Base-by-base conservation (phyloP, 2,113 vertebrate species). In the Passer domesticus region DNA sequence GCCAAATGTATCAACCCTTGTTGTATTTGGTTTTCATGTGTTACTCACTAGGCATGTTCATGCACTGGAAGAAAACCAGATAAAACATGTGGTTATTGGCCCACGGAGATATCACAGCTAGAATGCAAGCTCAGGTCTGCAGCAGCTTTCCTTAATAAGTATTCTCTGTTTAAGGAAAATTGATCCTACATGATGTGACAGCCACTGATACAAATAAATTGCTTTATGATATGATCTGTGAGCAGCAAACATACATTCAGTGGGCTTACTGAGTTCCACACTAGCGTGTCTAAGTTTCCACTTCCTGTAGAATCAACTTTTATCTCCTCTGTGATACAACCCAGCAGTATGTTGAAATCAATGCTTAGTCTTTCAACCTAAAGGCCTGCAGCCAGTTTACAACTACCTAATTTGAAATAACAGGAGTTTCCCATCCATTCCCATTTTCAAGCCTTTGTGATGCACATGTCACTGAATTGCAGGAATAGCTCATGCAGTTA, bases 41-140 rank as follows among this genome's bases (percentile, higher is more conserved):
- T 93, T 90, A 95, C 43, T 90, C 80, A 53, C 60, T 15, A 76
- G 69, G 60, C 86, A 75, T 72, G 79, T 58, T 86, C 3, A 0
- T 53, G 70, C 25, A 22, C 81, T 82, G 95, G 92, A 96, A 79
- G 49, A 75, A 76, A 7, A 92, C 58, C 92, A 95, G 91, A 84
- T 82, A 87, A 87, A 95, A 92, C 75, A 90, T 22, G 80, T 69
- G 92, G 76, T 89, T 89, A 64, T 30, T 73, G 86, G 90, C 81
- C 69, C 62, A 69, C 68, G 66, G 60, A 92, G 79, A 72, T 64
- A 83, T 49, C 15, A 73, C 35, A 47, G 63, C 46, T 15, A 64
- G 22, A 90, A 77, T 0, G 2, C 62, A 77, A 55, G 23, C 83
- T 67, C 66, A 55, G 75, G 70, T 91, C 78, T 83, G 87, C 50